These are phyloP conservation scores for Semotilus atromaculatus DNA, from an alignment of 2,797 vertebrate species.

Conservation along the genomic window DNA sequence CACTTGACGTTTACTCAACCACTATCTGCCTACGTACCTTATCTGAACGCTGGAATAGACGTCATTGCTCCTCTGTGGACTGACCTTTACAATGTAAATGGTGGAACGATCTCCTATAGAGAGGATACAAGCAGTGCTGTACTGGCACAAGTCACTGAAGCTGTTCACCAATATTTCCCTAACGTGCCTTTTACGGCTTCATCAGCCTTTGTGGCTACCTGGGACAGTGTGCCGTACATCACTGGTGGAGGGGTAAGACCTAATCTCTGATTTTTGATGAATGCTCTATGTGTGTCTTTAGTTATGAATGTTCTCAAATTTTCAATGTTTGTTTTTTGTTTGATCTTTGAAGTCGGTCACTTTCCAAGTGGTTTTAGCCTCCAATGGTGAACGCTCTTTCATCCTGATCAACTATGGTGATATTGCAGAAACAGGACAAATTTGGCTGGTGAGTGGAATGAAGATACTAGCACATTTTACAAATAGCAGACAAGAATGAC, in stretches of 20 bases:
- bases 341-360: not conserved
- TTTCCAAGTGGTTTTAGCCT: conserved; percentile 19
- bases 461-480: too few relatives aligned
- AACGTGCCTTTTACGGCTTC: not conserved
- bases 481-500: too few relatives aligned
- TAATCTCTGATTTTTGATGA: not conserved
- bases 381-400: not conserved
- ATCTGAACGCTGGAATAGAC: too few relatives aligned
- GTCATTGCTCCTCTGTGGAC: too few relatives aligned
- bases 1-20: too few relatives aligned
- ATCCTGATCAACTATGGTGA: not conserved
- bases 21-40: too few relatives aligned
- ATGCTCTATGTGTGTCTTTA: not conserved
- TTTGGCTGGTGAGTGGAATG: too few relatives aligned
- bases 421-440: not conserved
- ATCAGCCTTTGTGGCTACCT: conserved; percentile 2
- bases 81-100: too few relatives aligned
- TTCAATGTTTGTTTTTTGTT: too few relatives aligned
- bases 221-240: not conserved
- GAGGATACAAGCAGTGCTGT: not conserved
- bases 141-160: not conserved
- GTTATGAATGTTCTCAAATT: not conserved
- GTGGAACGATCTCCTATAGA: not conserved
- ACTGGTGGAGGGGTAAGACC: not conserved
- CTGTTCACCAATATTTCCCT: not conserved